Evolutionary conservation across 2,113 vertebrate species (phyloP), one percentile per base, ranked within the genome.

Genomic region (Heteronetta atricapilla): DNA sequence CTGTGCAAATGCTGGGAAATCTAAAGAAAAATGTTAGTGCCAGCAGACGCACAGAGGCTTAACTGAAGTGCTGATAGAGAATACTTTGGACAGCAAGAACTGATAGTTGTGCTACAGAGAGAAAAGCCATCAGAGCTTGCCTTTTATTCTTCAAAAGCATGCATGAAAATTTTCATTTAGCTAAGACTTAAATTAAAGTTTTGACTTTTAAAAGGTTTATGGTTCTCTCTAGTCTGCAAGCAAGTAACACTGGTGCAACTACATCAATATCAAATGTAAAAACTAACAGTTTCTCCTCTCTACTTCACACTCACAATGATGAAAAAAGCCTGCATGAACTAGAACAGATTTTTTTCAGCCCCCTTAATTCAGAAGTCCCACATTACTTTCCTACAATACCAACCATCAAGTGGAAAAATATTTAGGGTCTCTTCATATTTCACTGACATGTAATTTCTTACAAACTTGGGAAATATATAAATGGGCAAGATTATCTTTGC

Each of bases 1-100:
- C 77, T 93, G 66, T 76, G 88, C 93, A 95, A 95, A 93, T 60
- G 76, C 80, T 66, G 58, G 62, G 88, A 90, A 95, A 96, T 92
- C 80, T 93, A 78, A 96, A 92, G 93, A 92, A 96, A 95, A 94
- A 78, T 79, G 88, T 95, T 90, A 94, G 90, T 84, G 90, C 92
- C 66, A 90, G 77, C 73, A 95, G 88, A 95, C 90, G 88, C 78
- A 77, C 74, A 96, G 94, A 95, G 90, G 89, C 96, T 97, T 96
- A 96, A 92, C 92, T 89, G 87, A 98, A 96, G 91, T 96, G 89
- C 94, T 97, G 81, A 97, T 93, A 96, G 92, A 88, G 96, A 97
- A 97, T 80, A 94, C 76, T 83, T 97, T 81, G 91, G 91, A 92
- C 86, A 93, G 89, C 69, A 95, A 95, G 96, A 96, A 88, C 48